These are phyloP conservation scores for Monomorium pharaonis DNA, from an alignment of 1,140 invertebrate genomes.

Conservation along the genomic window DNA sequence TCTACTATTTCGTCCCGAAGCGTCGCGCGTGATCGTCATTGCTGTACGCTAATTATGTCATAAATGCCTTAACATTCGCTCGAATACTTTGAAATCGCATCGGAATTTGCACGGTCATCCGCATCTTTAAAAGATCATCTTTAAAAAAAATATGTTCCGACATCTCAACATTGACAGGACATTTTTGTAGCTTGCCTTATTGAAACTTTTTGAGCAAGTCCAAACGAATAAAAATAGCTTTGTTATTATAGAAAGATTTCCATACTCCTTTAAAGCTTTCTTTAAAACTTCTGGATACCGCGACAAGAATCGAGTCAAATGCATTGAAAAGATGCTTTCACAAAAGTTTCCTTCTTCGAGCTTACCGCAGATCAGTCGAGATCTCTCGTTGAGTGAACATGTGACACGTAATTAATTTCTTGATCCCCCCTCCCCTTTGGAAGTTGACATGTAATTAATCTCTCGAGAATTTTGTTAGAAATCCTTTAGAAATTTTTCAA, in stretches of 20 bases:
- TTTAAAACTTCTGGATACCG: neutral
- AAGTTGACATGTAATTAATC: neutral
- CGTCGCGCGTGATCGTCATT: neutral
- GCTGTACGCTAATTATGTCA: neutral
- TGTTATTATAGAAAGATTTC: neutral
- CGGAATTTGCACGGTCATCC: neutral
- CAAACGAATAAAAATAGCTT: neutral
- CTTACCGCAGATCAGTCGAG: neutral
- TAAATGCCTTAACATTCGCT: constrained; percentile 27
- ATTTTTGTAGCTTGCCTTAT: neutral
- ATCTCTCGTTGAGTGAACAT: neutral
- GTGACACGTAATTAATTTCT: neutral
- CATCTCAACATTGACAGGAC: neutral
- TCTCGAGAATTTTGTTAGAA: neutral
- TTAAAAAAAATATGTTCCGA: neutral
- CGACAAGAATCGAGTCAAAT: neutral
- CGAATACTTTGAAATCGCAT: neutral
- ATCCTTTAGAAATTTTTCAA: neutral
- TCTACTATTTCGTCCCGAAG: neutral
- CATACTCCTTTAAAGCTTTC: neutral
- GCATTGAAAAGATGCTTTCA: neutral
- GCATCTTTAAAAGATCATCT: neutral
- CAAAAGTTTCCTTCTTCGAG: neutral
- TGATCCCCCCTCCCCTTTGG: too few species aligned
- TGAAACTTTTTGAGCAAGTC: neutral